Conservation (phyloP, 2,113 vertebrate genomes). For the Tyrannus savana region DNA sequence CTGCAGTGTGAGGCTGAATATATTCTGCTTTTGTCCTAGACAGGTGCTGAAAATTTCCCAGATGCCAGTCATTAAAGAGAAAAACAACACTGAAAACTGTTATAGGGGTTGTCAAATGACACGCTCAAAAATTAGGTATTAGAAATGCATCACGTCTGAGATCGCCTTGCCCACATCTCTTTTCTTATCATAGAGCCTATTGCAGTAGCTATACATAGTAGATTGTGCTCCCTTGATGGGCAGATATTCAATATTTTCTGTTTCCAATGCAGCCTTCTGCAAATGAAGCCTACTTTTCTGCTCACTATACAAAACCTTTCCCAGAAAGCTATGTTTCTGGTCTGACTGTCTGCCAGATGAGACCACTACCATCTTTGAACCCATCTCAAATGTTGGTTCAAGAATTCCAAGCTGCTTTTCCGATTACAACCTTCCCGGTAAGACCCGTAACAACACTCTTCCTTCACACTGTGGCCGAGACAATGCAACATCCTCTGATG, state of each 20-base stretch:
- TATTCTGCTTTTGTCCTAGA: not conserved
- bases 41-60: not conserved
- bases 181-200: not conserved
- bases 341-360: not conserved
- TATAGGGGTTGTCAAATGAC: not conserved
- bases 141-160: not conserved
- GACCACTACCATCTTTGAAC: not conserved
- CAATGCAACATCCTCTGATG: not conserved
- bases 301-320: not conserved
- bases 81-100: not conserved
- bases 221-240: not conserved
- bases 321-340: not conserved
- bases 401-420: not conserved
- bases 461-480: accelerated
- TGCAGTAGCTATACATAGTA: not conserved
- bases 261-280: not conserved
- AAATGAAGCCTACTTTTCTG: not conserved
- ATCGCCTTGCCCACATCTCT: not conserved
- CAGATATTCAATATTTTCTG: not conserved
- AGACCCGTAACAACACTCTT: accelerated
- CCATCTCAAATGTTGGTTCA: not conserved
- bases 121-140: not conserved
- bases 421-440: not conserved
- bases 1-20: not conserved
- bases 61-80: not conserved